Conservation (phyloP, 1,140 invertebrate genomes). For the Sarcophaga bullata region DNA sequence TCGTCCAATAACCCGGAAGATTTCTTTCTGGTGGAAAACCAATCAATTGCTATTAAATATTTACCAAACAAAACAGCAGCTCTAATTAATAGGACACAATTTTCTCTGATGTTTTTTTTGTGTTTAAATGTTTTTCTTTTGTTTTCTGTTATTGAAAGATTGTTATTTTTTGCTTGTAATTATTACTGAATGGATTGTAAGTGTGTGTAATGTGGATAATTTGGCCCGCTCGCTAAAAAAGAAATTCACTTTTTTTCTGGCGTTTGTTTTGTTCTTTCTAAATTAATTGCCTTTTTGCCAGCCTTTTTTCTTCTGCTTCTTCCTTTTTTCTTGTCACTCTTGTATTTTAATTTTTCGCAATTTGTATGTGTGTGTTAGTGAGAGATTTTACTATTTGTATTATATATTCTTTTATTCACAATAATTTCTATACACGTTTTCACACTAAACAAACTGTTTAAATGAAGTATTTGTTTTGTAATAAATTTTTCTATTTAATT, state of each 20-base stretch:
- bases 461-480: conserved; percentile 9
- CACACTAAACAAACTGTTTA: conserved; percentile 20
- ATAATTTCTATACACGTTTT: conserved; percentile 7
- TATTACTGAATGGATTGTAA: background rate
- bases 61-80: background rate
- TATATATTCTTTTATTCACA: background rate
- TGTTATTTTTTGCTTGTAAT: background rate
- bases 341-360: background rate
- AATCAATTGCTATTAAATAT: background rate
- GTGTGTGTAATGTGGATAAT: background rate
- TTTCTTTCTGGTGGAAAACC: background rate
- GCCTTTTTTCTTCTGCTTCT: conserved; percentile 21
- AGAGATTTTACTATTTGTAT: background rate
- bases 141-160: background rate
- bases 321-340: background rate
- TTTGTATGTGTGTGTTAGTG: background rate
- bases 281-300: conserved; percentile 29
- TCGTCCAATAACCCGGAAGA: background rate
- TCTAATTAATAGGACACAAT: background rate
- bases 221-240: conserved; percentile 29
- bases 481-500: conserved; percentile 20
- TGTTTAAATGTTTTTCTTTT: background rate
- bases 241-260: conserved; percentile 36
- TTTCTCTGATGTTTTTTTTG: background rate
- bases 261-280: conserved; percentile 38